Percentiles rank a stretch among this genome's conserved stretches.
Conservation (phyloP, 2,797 vertebrate genomes). For the Emydoidea blandingii region DNA sequence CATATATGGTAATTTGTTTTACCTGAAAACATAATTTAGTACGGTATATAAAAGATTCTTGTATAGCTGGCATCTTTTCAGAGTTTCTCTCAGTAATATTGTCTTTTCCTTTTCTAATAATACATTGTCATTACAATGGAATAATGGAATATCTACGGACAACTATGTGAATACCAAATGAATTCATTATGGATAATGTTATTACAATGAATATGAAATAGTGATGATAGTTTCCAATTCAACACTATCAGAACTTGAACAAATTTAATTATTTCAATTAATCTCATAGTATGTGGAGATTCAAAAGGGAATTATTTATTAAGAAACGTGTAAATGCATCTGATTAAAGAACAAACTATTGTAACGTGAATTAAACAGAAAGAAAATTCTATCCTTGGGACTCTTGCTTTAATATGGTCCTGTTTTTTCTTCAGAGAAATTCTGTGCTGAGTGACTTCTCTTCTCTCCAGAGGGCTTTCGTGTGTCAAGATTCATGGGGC, state of each 20-base stretch:
- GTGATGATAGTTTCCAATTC: background rate
- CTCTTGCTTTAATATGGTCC: constrained; percentile 10
- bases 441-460: constrained; percentile 6
- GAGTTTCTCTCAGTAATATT: background rate
- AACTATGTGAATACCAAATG: constrained; percentile 16
- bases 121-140: background rate
- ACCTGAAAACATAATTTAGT: constrained; percentile 16
- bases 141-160: background rate
- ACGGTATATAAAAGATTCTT: background rate
- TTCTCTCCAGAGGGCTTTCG: constrained; percentile 30
- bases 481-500: constrained; percentile 41
- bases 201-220: background rate
- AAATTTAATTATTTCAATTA: constrained; percentile 19
- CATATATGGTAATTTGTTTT: constrained; percentile 16
- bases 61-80: background rate
- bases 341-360: background rate
- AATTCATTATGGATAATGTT: background rate
- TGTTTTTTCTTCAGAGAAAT: constrained; percentile 40
- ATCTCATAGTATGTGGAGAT: constrained; percentile 30
- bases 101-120: background rate
- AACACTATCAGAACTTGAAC: background rate
- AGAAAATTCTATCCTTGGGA: background rate
- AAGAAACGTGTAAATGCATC: background rate
- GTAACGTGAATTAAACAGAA: background rate
- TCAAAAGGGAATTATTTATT: background rate